A percentile compares a stretch with the other conserved stretches of the same genome.
Conservation (phyloP, 2,888 invertebrate genomes). For the Ectemnius continuus region DNA sequence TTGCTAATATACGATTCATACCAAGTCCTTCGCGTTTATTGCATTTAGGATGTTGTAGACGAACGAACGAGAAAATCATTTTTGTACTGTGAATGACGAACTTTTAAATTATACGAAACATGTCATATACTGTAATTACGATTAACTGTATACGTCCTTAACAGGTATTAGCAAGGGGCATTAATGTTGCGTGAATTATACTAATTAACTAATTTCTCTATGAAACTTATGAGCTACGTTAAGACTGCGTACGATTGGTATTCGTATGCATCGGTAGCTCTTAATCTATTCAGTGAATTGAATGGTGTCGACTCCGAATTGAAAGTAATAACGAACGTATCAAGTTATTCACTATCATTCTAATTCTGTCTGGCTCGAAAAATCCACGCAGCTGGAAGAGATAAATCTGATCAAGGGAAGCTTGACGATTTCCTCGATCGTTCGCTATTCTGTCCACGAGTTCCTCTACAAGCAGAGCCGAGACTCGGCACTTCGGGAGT, state of each 20-base stretch:
- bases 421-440: constrained; percentile 40
- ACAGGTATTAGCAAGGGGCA: constrained; percentile 32
- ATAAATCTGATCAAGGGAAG: constrained; percentile 43
- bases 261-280: not conserved
- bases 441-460: constrained; percentile 31
- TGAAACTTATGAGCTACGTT: not conserved
- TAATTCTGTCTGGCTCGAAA: constrained; percentile 25
- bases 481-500: constrained; percentile 28
- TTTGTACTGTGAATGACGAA: constrained; percentile 38
- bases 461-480: constrained; percentile 42
- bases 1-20: constrained; percentile 28
- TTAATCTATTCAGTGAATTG: not conserved
- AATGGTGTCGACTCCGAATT: not conserved
- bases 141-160: constrained; percentile 22
- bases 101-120: constrained; percentile 30
- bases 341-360: constrained; percentile 32
- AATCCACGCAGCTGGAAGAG: constrained; percentile 43
- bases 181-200: not conserved
- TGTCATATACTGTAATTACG: constrained; percentile 31
- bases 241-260: not conserved
- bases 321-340: constrained; percentile 9
- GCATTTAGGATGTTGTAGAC: constrained; percentile 45
- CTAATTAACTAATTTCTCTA: not conserved
- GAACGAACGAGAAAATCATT: constrained; percentile 35
- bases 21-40: constrained; percentile 46